A percentile compares a stretch with the other conserved stretches of the same genome.
Conservation (phyloP, 2,797 vertebrate species). For the Danio kyathit region DNA sequence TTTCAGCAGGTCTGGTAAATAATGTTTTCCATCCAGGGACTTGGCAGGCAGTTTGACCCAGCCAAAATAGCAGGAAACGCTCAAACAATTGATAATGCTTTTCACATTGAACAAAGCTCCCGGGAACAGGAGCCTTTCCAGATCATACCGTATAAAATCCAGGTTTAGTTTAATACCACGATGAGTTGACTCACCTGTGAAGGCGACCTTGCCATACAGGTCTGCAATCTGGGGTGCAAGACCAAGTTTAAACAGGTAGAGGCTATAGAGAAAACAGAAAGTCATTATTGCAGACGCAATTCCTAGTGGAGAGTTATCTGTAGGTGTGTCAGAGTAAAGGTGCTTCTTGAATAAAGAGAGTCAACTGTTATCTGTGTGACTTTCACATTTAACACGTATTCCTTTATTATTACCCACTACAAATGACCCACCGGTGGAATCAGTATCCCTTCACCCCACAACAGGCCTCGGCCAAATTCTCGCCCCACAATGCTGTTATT, state of each 20-base stretch:
- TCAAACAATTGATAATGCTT: slow-evolving; percentile 73
- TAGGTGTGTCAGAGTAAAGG: neutral
- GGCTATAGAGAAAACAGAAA: slow-evolving; percentile 73
- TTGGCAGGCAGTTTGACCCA: slow-evolving; percentile 56
- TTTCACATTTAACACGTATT: slow-evolving; percentile 39
- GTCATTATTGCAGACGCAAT: neutral
- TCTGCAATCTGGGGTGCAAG: slow-evolving; percentile 98
- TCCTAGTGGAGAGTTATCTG: slow-evolving; percentile 7
- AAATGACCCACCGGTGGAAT: slow-evolving; percentile 1
- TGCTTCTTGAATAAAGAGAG: neutral
- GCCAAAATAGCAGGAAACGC: slow-evolving; percentile 72
- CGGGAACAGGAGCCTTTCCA: slow-evolving; percentile 12
- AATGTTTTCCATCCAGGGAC: slow-evolving; percentile 60
- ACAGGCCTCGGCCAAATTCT: slow-evolving; percentile 20
- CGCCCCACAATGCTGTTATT: slow-evolving; percentile 21
- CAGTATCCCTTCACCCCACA: slow-evolving; percentile 1
- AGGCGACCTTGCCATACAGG: slow-evolving; percentile 97
- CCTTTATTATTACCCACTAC: neutral
- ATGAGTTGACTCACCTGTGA: slow-evolving; percentile 87
- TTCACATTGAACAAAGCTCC: slow-evolving; percentile 67
- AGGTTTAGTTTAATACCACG: neutral
- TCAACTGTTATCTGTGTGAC: slow-evolving; percentile 29
- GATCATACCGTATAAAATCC: slow-evolving; percentile 4
- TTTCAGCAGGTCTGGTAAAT: slow-evolving; percentile 47
- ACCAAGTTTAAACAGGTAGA: slow-evolving; percentile 98